phyloP scores from a whole-genome alignment of 1,140 invertebrate genomes.

The Drosophila insularis region DNA sequence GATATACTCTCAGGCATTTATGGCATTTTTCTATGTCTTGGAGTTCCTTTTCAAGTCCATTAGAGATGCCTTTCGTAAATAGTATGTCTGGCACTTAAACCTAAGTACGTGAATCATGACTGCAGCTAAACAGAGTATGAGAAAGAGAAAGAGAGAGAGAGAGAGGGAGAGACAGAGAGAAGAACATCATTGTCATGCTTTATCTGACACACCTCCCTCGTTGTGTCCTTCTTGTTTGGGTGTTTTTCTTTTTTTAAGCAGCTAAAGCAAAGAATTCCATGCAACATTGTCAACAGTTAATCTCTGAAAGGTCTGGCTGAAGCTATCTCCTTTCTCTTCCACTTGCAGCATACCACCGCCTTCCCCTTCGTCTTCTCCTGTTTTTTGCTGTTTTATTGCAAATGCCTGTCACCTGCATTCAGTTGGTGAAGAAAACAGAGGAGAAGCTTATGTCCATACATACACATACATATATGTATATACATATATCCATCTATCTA shows the following conservation, averaged over 20 bases:
- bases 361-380: background rate
- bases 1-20: background rate
- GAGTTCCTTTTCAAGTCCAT: background rate
- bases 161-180: background rate
- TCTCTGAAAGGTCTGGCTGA: slow-evolving; percentile 62
- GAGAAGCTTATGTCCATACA: slow-evolving; percentile 35
- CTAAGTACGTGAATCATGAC: slow-evolving; percentile 1
- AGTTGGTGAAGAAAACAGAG: slow-evolving; percentile 20
- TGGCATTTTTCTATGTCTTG: background rate
- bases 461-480: slow-evolving; percentile 9
- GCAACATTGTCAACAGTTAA: slow-evolving; percentile 71
- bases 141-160: background rate
- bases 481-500: slow-evolving; percentile 22
- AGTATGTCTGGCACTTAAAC: background rate
- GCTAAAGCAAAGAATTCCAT: slow-evolving; percentile 40
- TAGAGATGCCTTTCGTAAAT: slow-evolving; percentile 10
- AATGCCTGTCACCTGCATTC: slow-evolving; percentile 70
- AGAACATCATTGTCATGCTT: slow-evolving; percentile 6
- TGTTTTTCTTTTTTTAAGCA: slow-evolving; percentile 34
- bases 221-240: background rate
- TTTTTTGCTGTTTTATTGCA: slow-evolving; percentile 63
- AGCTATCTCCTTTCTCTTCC: slow-evolving; percentile 56
- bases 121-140: background rate
- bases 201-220: background rate
- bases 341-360: slow-evolving; percentile 10